phyloP scores from a whole-genome alignment of 2,113 vertebrate genomes.

The Burhinus oedicnemus region DNA sequence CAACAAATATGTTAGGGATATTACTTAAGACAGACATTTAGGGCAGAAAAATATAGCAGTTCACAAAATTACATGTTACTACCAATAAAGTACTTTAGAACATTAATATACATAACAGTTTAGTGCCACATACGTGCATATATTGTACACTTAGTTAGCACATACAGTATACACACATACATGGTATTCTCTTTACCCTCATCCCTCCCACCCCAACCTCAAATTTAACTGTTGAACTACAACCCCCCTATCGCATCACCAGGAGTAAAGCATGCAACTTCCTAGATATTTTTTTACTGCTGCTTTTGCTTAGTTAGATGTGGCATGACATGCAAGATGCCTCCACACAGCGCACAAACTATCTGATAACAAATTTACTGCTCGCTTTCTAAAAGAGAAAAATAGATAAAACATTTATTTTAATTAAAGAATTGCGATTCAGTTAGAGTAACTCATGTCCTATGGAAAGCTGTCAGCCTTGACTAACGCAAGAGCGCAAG shows the following conservation, averaged over 20 bases:
- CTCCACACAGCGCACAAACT: not conserved
- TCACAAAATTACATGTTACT: slow-evolving; percentile 65
- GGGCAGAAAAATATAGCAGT: slow-evolving; percentile 69
- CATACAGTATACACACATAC: slow-evolving; percentile 72
- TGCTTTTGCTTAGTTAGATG: not conserved
- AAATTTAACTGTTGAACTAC: slow-evolving; percentile 17
- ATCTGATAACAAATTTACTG: not conserved
- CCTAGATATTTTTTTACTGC: not conserved
- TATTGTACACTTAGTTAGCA: slow-evolving; percentile 62
- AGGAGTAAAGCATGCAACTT: slow-evolving; percentile 44
- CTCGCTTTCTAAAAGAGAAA: not conserved
- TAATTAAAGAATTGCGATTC: not conserved
- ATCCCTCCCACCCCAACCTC: slow-evolving; percentile 1
- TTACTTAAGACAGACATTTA: slow-evolving; percentile 72
- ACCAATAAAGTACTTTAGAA: slow-evolving; percentile 54
- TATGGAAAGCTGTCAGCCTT: not conserved
- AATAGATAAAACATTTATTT: not conserved
- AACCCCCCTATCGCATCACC: not conserved
- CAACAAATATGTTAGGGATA: slow-evolving; percentile 76
- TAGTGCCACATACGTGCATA: slow-evolving; percentile 62
- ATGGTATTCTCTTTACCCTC: slow-evolving; percentile 5
- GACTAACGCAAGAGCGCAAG: slow-evolving; percentile 1
- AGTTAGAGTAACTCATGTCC: not conserved
- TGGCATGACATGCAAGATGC: slow-evolving; percentile 41
- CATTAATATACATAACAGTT: slow-evolving; percentile 57